phyloP scores from a whole-genome alignment of 2,113 vertebrate genomes.

The Oryctolagus cuniculus region DNA sequence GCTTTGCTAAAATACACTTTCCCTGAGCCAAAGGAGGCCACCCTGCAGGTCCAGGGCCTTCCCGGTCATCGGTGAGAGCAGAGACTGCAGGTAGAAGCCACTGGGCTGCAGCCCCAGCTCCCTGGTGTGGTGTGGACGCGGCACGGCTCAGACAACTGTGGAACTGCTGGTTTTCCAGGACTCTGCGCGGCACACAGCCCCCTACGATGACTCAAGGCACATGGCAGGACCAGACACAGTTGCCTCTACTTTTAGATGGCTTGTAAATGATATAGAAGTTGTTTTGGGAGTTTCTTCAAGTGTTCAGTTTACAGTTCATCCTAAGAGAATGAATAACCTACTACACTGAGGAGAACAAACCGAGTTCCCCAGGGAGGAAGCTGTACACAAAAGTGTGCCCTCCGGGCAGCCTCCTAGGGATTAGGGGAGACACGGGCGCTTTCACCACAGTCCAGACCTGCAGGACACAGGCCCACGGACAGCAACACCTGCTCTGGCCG shows the following conservation, averaged over 20 bases:
- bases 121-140: rapidly evolving
- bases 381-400: background rate
- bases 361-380: background rate
- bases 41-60: background rate
- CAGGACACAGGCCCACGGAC: background rate
- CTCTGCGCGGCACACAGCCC: background rate
- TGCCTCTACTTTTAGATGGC: background rate
- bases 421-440: background rate
- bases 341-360: background rate
- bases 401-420: background rate
- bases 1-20: background rate
- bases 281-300: background rate
- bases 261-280: background rate
- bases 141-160: background rate
- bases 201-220: rapidly evolving
- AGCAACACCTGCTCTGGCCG: background rate
- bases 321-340: background rate
- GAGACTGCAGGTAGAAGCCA: too few species aligned
- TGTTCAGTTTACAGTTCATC: background rate
- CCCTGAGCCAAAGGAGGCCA: background rate
- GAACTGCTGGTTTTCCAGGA: background rate
- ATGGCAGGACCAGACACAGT: background rate
- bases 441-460: background rate
- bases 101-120: background rate
- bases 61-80: background rate